phyloP scores from a whole-genome alignment of 2,888 invertebrate genomes.

The Lampropteryx suffumata region DNA sequence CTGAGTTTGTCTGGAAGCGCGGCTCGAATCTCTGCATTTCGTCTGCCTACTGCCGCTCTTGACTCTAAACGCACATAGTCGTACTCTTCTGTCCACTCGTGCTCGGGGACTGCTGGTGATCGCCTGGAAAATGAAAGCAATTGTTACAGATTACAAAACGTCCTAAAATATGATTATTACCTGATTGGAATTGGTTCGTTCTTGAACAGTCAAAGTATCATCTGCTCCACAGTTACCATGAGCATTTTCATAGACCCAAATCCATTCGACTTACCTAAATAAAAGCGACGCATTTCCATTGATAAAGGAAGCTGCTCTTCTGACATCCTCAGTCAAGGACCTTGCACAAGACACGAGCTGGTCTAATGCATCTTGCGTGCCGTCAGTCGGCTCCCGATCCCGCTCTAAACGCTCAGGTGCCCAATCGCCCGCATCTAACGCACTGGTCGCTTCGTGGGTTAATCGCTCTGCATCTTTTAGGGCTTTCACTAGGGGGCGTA shows the following conservation, averaged over 20 bases:
- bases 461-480: constrained; percentile 90
- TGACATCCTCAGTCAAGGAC: constrained; percentile 93
- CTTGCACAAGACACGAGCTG: constrained; percentile 94
- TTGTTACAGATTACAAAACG: too few species aligned
- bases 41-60: constrained; percentile 86
- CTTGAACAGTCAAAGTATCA: too few species aligned
- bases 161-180: too few species aligned
- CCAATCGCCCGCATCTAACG: constrained; percentile 91
- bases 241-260: too few species aligned
- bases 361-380: constrained; percentile 91
- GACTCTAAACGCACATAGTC: constrained; percentile 95
- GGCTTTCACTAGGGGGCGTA: constrained; percentile 90
- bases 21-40: constrained; percentile 88
- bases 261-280: constrained; percentile 83
- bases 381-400: constrained; percentile 77
- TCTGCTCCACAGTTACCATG: too few species aligned
- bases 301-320: constrained; percentile 94
- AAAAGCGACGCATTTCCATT: constrained; percentile 92
- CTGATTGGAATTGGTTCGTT: neutral
- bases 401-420: constrained; percentile 85
- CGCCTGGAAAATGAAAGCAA: constrained; percentile 47
- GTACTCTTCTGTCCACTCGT: constrained; percentile 92
- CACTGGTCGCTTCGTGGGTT: constrained; percentile 89
- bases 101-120: constrained; percentile 66
- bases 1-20: constrained; percentile 88